Evolutionary conservation across 2,797 vertebrate species (phyloP).

Genomic region (Phaenicophaeus curvirostris): DNA sequence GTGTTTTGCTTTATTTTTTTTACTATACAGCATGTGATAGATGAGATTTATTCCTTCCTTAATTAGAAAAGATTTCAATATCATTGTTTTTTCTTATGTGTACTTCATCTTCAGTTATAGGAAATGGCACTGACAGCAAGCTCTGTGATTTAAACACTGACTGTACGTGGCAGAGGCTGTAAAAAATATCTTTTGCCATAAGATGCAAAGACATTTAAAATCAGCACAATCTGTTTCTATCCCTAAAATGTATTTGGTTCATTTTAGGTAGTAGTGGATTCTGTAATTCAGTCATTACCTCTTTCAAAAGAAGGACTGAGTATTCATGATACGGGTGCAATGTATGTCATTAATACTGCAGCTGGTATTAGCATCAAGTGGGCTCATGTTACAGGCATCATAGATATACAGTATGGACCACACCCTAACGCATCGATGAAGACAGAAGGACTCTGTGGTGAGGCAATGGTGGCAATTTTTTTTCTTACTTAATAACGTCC

Average conservation of each 20-base stretch:
- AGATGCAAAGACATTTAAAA: neutral
- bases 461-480: slow-evolving; percentile 59
- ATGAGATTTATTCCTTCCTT: neutral
- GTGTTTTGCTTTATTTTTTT: neutral
- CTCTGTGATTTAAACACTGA: neutral
- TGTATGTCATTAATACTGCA: slow-evolving; percentile 93
- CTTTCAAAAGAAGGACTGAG: slow-evolving; percentile 87
- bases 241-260: slow-evolving; percentile 5
- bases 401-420: slow-evolving; percentile 89
- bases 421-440: slow-evolving; percentile 80
- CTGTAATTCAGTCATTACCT: slow-evolving; percentile 85
- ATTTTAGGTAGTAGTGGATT: slow-evolving; percentile 90
- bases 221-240: neutral
- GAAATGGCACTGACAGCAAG: neutral
- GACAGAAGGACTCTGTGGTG: slow-evolving; percentile 95
- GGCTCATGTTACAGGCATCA: slow-evolving; percentile 96
- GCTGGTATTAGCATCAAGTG: slow-evolving; percentile 92
- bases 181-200: neutral
- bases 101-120: neutral
- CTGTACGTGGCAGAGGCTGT: neutral
- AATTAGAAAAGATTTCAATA: neutral
- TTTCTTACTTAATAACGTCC: neutral
- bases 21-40: neutral
- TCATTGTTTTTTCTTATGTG: neutral
- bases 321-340: slow-evolving; percentile 94